These are phyloP conservation scores for Drosophila aff. DNA, from an alignment of 1,140 invertebrate genomes.

Conservation along the genomic window DNA sequence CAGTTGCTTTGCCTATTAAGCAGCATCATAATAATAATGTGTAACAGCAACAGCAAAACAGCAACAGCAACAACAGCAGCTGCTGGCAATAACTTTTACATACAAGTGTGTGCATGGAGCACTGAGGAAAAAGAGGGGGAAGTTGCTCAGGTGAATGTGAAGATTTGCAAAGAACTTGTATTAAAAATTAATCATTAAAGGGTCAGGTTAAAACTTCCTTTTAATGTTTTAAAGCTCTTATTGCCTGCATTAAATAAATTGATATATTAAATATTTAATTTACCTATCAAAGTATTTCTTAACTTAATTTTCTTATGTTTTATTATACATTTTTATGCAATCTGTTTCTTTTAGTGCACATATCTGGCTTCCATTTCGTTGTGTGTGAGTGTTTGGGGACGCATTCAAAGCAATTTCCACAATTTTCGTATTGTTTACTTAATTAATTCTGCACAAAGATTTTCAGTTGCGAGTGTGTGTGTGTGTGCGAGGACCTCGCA, in stretches of 20 bases:
- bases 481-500: conserved; percentile 36
- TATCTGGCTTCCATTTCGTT: conserved; percentile 18
- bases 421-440: conserved; percentile 83
- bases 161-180: too few relatives aligned
- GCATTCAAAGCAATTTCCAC: conserved; percentile 82
- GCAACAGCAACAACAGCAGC: conserved; percentile 69
- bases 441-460: conserved; percentile 83
- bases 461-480: conserved; percentile 59
- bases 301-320: background rate
- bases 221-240: background rate
- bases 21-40: conserved; percentile 81
- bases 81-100: conserved; percentile 68
- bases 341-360: background rate
- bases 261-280: background rate
- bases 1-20: conserved; percentile 60
- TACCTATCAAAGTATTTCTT: background rate
- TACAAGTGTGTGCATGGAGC: background rate
- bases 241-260: background rate
- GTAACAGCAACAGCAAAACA: conserved; percentile 57
- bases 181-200: too few relatives aligned
- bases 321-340: too few relatives aligned
- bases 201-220: background rate
- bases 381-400: conserved; percentile 64
- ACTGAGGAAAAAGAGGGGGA: background rate
- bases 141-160: too few relatives aligned